A percentile compares a stretch with the other conserved stretches of the same genome.
Evolutionary conservation across 2,113 vertebrate species (phyloP).

Genomic region (Forbesichthys agassizii): DNA sequence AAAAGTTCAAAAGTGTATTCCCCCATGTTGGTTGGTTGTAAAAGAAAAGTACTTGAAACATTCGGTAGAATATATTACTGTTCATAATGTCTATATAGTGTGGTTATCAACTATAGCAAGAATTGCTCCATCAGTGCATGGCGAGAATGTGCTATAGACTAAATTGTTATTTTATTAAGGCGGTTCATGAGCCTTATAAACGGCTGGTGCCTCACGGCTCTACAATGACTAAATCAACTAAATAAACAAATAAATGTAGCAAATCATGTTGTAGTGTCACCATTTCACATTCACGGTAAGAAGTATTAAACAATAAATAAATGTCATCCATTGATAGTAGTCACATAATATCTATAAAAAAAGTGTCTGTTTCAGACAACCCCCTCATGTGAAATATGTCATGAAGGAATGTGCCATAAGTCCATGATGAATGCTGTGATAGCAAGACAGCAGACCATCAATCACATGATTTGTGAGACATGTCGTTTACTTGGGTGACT

Average conservation of each 20-base stretch:
- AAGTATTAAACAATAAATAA: no score
- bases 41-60: no score
- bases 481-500: slow-evolving; percentile 8
- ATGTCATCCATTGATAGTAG: no score
- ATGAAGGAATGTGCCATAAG: not conserved
- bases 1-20: no score
- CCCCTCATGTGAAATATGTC: slow-evolving; percentile 2
- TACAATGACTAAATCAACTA: slow-evolving; percentile 10
- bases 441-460: slow-evolving; percentile 24
- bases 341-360: not conserved
- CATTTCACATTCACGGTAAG: not conserved
- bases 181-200: slow-evolving; percentile 29
- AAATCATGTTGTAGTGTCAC: not conserved
- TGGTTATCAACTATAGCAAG: slow-evolving; percentile 59
- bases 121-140: slow-evolving; percentile 27
- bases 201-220: slow-evolving; percentile 14
- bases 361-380: slow-evolving; percentile 17
- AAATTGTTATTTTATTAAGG: slow-evolving; percentile 35
- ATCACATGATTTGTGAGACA: slow-evolving; percentile 35
- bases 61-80: no score
- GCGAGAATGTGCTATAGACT: slow-evolving; percentile 33
- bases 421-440: slow-evolving; percentile 42
- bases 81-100: slow-evolving; percentile 41
- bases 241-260: not conserved
- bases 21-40: no score